A percentile compares a stretch with the other conserved stretches of the same genome.
These are phyloP conservation scores for Calvadosia cruxmelitensis DNA, from an alignment of 30 jellyfish, hydroid and myxozoan species.

Conservation along the genomic window DNA sequence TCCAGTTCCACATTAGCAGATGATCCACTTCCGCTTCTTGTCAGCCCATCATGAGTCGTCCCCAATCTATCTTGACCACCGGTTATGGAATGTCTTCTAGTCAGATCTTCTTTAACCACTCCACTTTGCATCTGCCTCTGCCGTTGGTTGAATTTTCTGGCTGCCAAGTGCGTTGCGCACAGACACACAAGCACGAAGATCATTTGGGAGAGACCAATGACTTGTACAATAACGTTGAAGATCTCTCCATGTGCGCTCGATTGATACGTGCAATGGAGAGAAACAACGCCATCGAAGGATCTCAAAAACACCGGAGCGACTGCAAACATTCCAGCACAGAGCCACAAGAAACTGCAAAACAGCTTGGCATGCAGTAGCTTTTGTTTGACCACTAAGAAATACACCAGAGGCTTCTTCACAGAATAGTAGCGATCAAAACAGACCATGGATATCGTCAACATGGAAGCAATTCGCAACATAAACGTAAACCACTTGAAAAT, in stretches of 20 bases:
- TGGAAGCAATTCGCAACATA: constrained; percentile 40
- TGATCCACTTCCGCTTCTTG: background rate
- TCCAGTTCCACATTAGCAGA: background rate
- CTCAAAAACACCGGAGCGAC: constrained; percentile 34
- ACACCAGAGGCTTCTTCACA: constrained; percentile 36
- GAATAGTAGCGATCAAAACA: constrained; percentile 51
- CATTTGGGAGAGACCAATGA: constrained; percentile 40
- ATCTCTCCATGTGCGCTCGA: constrained; percentile 23
- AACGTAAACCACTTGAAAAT: constrained; percentile 30
- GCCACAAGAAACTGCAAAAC: constrained; percentile 28
- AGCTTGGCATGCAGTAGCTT: constrained; percentile 27
- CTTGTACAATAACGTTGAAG: constrained; percentile 32
- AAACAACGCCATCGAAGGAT: constrained; percentile 3
- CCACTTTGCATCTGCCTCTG: background rate
- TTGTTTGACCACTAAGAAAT: constrained; percentile 46
- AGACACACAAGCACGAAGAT: constrained; percentile 33
- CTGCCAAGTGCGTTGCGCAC: background rate
- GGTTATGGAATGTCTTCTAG: background rate
- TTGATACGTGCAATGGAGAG: constrained; percentile 34
- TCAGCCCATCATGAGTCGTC: background rate
- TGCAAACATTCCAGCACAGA: constrained; percentile 29
- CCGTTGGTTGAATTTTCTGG: background rate
- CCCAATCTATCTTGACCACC: background rate
- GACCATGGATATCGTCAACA: constrained; percentile 39
- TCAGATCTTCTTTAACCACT: background rate